These are phyloP conservation scores for Elgonia sp. DNA, from an alignment of 2,888 invertebrate species.

Conservation along the genomic window DNA sequence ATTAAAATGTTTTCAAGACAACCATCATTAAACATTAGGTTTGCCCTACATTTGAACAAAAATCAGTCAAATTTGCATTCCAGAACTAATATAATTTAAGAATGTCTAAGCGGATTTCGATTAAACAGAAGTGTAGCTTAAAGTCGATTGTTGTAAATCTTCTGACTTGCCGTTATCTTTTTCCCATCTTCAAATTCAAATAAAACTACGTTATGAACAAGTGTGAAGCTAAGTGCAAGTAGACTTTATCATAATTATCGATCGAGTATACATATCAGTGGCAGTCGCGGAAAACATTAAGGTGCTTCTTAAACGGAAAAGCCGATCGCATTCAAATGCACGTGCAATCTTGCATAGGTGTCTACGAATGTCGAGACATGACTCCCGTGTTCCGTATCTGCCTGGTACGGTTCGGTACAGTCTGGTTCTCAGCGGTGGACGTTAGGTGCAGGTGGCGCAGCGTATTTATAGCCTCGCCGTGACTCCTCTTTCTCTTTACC, in stretches of 20 bases:
- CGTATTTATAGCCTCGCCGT: constrained; percentile 84
- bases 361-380: constrained; percentile 72
- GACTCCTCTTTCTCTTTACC: constrained; percentile 79
- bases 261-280: constrained; percentile 45
- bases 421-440: constrained; percentile 83
- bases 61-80: too few species aligned
- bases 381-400: constrained; percentile 71
- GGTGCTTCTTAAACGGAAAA: constrained; percentile 58
- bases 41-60: too few species aligned
- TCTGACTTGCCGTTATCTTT: too few species aligned
- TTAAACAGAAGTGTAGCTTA: too few species aligned
- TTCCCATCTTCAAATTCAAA: too few species aligned
- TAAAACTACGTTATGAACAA: neutral
- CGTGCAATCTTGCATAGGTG: constrained; percentile 72
- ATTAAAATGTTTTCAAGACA: too few species aligned
- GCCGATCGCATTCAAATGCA: constrained; percentile 73
- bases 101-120: too few species aligned
- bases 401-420: constrained; percentile 78
- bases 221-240: neutral
- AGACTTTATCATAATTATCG: constrained; percentile 46
- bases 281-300: constrained; percentile 51
- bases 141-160: too few species aligned
- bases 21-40: too few species aligned
- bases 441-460: constrained; percentile 84
- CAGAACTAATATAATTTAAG: too few species aligned